Evolutionary conservation across 2,797 vertebrate genomes (phyloP).

Genomic region (Notamacropus eugenii): DNA sequence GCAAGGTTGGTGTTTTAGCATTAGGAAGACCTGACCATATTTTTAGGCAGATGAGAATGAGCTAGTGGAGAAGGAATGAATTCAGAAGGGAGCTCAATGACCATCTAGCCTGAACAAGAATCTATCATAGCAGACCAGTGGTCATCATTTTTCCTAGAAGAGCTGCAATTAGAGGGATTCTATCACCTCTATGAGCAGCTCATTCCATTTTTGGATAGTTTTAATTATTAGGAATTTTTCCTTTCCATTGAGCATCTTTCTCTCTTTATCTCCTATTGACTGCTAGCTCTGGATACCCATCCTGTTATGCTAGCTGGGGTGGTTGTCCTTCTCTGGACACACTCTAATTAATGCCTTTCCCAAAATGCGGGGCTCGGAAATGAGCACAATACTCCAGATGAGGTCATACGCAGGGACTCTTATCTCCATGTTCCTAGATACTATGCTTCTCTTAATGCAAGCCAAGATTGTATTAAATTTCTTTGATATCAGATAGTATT

Average conservation of each 20-base stretch:
- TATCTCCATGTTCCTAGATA: background rate
- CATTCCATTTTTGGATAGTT: background rate
- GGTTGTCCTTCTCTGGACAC: background rate
- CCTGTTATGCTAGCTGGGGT: background rate
- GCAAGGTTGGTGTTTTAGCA: too few relatives aligned
- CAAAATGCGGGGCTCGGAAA: background rate
- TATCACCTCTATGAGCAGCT: background rate
- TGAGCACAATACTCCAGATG: background rate
- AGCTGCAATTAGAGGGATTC: background rate
- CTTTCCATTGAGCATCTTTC: background rate
- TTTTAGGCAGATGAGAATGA: too few relatives aligned
- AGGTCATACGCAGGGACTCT: background rate
- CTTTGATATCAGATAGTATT: background rate
- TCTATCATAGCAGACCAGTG: background rate
- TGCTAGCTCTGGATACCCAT: background rate
- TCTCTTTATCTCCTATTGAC: background rate
- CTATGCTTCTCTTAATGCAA: background rate
- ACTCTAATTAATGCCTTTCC: background rate
- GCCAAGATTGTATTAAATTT: background rate
- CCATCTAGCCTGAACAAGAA: background rate
- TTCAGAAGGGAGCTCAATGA: too few relatives aligned
- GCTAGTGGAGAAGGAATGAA: too few relatives aligned
- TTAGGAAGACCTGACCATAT: too few relatives aligned
- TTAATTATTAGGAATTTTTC: background rate
- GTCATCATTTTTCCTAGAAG: background rate